phyloP scores from a whole-genome alignment of 2,797 vertebrate species.

The Clarias laeviceps region DNA sequence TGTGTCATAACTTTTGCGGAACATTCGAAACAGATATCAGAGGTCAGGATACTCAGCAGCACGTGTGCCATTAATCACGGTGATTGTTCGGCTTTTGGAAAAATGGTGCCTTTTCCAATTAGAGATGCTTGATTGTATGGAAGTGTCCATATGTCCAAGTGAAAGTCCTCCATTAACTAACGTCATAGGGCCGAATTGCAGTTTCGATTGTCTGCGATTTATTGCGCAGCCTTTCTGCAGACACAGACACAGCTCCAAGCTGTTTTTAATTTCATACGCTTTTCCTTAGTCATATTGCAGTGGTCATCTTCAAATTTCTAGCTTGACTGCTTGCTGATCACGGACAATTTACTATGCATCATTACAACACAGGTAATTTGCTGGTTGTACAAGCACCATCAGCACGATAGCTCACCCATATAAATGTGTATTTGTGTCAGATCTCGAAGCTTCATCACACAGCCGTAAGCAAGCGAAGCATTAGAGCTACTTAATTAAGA shows the following conservation, averaged over 20 bases:
- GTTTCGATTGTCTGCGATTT: neutral
- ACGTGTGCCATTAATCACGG: neutral
- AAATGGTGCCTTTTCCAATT: neutral
- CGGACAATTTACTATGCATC: slow-evolving; percentile 28
- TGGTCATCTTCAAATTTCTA: slow-evolving; percentile 9
- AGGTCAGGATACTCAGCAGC: slow-evolving; percentile 16
- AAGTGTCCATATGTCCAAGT: neutral
- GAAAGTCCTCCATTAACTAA: slow-evolving; percentile 22
- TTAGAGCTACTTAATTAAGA: slow-evolving; percentile 72
- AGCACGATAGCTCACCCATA: slow-evolving; percentile 6
- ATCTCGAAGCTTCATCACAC: slow-evolving; percentile 59
- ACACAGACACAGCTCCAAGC: neutral
- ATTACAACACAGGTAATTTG: slow-evolving; percentile 29
- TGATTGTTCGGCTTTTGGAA: slow-evolving; percentile 10
- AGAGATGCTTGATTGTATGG: neutral
- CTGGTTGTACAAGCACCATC: slow-evolving; percentile 23
- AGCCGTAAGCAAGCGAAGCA: slow-evolving; percentile 62
- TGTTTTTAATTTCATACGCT: neutral
- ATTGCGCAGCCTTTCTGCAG: slow-evolving; percentile 4
- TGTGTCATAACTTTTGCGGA: slow-evolving; percentile 15
- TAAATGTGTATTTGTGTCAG: slow-evolving; percentile 47
- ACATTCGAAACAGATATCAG: slow-evolving; percentile 6
- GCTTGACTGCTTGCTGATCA: slow-evolving; percentile 22
- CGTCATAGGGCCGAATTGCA: neutral
- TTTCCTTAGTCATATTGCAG: slow-evolving; percentile 1